phyloP scores from a whole-genome alignment of 1,140 invertebrate species.

The Drosophila bocqueti region DNA sequence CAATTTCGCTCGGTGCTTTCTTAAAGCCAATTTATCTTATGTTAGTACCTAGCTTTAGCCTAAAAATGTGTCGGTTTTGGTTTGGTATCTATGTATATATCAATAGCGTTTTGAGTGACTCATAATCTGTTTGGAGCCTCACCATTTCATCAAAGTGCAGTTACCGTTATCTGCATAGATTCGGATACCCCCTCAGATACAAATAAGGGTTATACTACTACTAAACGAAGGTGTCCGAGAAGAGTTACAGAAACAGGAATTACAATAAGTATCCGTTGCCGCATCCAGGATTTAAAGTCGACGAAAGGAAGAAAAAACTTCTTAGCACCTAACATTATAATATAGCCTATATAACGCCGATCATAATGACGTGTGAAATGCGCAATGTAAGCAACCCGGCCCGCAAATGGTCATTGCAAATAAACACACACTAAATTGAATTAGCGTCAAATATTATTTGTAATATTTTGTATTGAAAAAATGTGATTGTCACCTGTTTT shows the following conservation, averaged over 20 bases:
- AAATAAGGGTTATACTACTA: not conserved
- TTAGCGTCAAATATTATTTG: constrained; percentile 59
- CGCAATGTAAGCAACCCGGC: constrained; percentile 31
- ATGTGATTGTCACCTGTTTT: constrained; percentile 64
- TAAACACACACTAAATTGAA: constrained; percentile 70
- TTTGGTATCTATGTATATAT: not conserved
- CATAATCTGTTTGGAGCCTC: not conserved
- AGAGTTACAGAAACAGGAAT: no score
- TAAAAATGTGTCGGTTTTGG: not conserved
- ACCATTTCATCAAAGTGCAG: not conserved
- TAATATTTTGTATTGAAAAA: constrained; percentile 42
- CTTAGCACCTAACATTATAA: constrained; percentile 29
- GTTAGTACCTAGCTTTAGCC: no score
- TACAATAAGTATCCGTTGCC: not conserved
- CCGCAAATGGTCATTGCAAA: constrained; percentile 58
- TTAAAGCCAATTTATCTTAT: no score
- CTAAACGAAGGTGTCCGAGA: not conserved
- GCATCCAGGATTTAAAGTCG: not conserved
- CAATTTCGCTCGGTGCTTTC: no score
- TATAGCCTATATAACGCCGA: constrained; percentile 16
- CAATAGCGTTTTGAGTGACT: not conserved
- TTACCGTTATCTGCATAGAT: no score
- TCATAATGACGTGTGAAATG: constrained; percentile 60
- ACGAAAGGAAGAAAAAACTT: not conserved
- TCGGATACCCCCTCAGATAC: not conserved